Base-by-base conservation (phyloP, 2,797 vertebrate genomes). In the Pseudochirops cupreus region DNA sequence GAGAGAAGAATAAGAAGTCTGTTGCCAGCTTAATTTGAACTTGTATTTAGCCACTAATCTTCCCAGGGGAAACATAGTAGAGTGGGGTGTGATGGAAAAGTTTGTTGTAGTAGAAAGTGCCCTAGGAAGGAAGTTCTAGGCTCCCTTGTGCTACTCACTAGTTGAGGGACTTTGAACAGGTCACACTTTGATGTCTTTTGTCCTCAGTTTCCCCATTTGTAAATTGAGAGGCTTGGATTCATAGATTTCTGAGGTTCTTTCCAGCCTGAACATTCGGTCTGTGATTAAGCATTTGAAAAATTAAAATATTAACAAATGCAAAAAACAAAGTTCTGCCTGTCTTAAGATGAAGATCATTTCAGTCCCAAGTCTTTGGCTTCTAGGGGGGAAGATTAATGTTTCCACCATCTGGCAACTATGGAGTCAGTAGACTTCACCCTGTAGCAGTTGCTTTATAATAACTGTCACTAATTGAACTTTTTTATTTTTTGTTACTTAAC, bases 11-110 rank as follows among this genome's bases (percentile, higher is more conserved):
- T 97, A 96, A 93, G 82, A 97, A 96, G 98, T 96, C 96, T 96
- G 95, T 96, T 95, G 96, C 96, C 96, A 97, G 94, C 94, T 97
- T 97, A 97, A 98, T 97, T 97, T 97, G 97, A 96, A 97, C 96
- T 96, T 96, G 97, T 98, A 95, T 97, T n/a, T 93, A 96, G 96
- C 95, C 94, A 95, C 4, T 26, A 96, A 95, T 96, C 62, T 96
- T 96, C 97, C 92, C 92, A 95, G 92, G 59, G 67, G 89, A 89
- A 56, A 57, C 95, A 91, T 53, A 91, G 12, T n/a, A 90, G 91
- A 87, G 93, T 62, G 90, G 52, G 57, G 9, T 89, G 82, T 26
- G 26, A 21, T 57, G 53, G 54, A 87, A 93, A 50, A 56, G 26
- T n/a, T 50, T 89, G 18, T 58, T 4, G 4, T 52, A 46, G 10